Base-by-base conservation (phyloP, 2,113 vertebrate genomes). In the Menura novaehollandiae region DNA sequence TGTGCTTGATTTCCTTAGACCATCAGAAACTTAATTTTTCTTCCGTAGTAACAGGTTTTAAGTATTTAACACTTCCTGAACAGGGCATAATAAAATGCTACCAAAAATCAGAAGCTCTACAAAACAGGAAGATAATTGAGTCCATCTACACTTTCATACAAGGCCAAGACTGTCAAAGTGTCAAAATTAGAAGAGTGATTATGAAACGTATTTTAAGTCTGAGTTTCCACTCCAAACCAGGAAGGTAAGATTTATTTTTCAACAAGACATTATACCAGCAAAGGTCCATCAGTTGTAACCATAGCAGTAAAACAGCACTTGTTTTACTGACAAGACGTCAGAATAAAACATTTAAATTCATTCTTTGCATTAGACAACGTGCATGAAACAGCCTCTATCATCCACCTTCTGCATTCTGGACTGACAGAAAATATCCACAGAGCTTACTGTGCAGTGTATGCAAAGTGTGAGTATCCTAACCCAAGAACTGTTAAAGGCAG, bases 31-130 rank as follows among this genome's bases (percentile, higher is more conserved):
- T 6, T 27, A 3, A 44, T 64, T 89, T 52, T 74, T 60, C 60
- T 88, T 81, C 82, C 0, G 0, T 3, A 90, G 13, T 19, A 79
- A 52, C 15, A 19, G 26, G 10, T 49, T 19, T 44, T 13, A 89
- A 78, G 32, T 53, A 67, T 63, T 85, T 47, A 82, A 91, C 27
- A 16, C 72, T 94, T 93, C 82, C 89, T 93, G 47, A 62, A 75
- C 22, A 66, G 28, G 18, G 13, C 41, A 30, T 67, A 95, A 80
- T 85, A 76, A 89, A 91, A 43, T 11, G 11, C 68, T 60, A 47
- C 41, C 53, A 47, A 59, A 94, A 78, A 39, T 39, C 55, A 91
- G 35, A 7, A 86, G 47, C 59, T 78, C 47, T 75, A 39, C 33
- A 52, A 33, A 89, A 67, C 76, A 92, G 64, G 64, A 87, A 78